Evolutionary conservation across 2,113 vertebrate genomes (phyloP), one percentile per base, ranked within the genome.

Genomic region (Phoenicopterus ruber): DNA sequence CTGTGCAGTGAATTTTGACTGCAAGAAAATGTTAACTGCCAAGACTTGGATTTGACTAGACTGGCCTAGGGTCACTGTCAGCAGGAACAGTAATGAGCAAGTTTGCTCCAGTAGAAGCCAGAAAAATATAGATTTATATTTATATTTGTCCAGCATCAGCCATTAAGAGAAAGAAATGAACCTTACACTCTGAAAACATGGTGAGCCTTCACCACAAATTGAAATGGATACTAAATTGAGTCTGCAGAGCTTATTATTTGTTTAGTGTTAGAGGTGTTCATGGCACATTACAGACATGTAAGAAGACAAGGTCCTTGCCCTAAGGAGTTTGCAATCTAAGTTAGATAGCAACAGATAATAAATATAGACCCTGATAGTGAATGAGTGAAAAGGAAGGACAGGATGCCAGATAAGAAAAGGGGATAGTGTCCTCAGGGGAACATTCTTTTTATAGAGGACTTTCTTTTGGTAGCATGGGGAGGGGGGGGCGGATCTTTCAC

Each of bases 191-290:
- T 77, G 62, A 62, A 95, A 93, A 86, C 40, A 72, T 73, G 59
- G 89, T 82, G 19, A 96, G 69, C 32, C 55, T 96, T 97, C 92
- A 72, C 85, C 58, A 94, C 94, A 95, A 91, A 96, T 95, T 97
- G 93, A 94, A 94, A 94, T 94, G 63, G 95, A 93, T 95, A 31
- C 89, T 94, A 96, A 97, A 94, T 74, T 87, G 89, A 95, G 78
- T 95, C 73, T 86, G 90, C 54, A 87, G 76, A 95, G 71, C 66
- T 92, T 92, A 80, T 95, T 96, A 93, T 85, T 97, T 96, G 76
- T 93, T 97, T 94, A 95, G 91, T 82, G 63, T 80, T 96, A 69
- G 63, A 97, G 78, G 77, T 94, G 84, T 85, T 91, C 80, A 69
- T 86, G 82, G 72, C 87, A 92, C 74, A 83, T 97, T 93, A 94